Percentiles rank a stretch among this genome's conserved stretches.
These are phyloP conservation scores for Ganaspis brasiliensis DNA, from an alignment of 2,888 invertebrate genomes.

Conservation along the genomic window DNA sequence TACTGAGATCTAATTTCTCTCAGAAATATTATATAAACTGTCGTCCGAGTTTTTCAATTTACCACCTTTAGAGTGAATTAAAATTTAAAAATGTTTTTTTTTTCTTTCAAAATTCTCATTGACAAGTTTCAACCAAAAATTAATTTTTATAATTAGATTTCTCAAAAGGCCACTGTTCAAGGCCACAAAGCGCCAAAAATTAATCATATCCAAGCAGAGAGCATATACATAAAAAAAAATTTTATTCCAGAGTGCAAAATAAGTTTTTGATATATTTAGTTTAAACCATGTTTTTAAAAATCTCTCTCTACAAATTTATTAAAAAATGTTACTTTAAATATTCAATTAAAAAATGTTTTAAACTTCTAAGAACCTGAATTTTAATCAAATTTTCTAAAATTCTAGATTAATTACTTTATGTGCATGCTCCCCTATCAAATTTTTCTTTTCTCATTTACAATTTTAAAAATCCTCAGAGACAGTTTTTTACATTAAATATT, in stretches of 20 bases:
- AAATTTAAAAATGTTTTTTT: neutral
- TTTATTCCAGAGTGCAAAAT: no score
- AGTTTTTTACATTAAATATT: neutral
- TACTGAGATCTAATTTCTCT: conserved; percentile 18
- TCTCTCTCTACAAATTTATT: no score
- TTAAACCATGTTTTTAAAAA: no score
- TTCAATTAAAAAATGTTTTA: no score
- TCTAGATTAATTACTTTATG: no score
- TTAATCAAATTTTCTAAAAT: neutral
- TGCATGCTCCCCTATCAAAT: no score
- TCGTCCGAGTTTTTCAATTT: neutral
- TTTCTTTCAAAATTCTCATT: neutral
- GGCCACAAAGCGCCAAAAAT: conserved; percentile 74
- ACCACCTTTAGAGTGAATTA: no score
- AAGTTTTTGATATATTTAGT: no score
- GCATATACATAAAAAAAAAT: no score
- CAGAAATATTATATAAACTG: conserved; percentile 6
- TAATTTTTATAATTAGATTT: conserved; percentile 53
- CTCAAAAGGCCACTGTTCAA: conserved; percentile 78
- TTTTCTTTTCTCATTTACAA: no score
- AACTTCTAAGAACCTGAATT: no score
- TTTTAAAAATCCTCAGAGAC: neutral
- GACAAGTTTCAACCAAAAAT: neutral
- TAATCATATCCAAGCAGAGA: conserved; percentile 71
- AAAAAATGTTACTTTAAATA: no score